Evolutionary conservation across 2,888 invertebrate species (phyloP), one percentile per base, ranked within the genome.

Genomic region (Pandemis corylana): DNA sequence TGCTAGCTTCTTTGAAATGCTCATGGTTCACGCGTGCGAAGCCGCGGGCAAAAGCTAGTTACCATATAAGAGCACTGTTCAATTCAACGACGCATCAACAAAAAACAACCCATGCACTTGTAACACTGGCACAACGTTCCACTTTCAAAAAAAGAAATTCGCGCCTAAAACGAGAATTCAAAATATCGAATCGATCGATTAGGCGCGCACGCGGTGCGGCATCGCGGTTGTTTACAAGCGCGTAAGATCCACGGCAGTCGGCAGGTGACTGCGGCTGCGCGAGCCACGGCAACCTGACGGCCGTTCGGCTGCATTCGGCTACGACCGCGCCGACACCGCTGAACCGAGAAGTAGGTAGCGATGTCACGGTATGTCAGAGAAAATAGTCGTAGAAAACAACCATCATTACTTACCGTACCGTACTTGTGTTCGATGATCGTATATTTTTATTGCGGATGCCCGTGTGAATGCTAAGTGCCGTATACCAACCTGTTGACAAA

Each of bases 221-320:
- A 75, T 75, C 53, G 36, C 62, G 66, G 49, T 51, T 66, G 70
- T 74, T 64, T 69, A 68, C 65, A 28, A 81, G 82, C 82, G 84
- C 84, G 80, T 83, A 77, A 81, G 85, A 86, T 85, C 81, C 80
- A 85, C 88, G 85, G 86, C 91, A 91, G 91, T 91, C 88, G 84
- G 87, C 91, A 91, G 91, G 92, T 91, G 91, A 92, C 92, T 92
- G 90, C 82, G 82, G 92, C 92, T 92, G 90, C 82, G 82, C 73
- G 69, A 78, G 74, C 65, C 66, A 10, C 69, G 59, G 65, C 15
- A 66, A 72, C 68, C 69, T 68, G 63, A 68, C 63, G 56, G 69
- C 0, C 20, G 53, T n/a, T 68, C 56, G 53, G 41, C 44, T 44
- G 64, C 64, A 64, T 6, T 20, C 64, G 46, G 20, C 12, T 15